These are phyloP conservation scores for Remorina albescens DNA, from an alignment of 2,797 vertebrate genomes.

Conservation along the genomic window DNA sequence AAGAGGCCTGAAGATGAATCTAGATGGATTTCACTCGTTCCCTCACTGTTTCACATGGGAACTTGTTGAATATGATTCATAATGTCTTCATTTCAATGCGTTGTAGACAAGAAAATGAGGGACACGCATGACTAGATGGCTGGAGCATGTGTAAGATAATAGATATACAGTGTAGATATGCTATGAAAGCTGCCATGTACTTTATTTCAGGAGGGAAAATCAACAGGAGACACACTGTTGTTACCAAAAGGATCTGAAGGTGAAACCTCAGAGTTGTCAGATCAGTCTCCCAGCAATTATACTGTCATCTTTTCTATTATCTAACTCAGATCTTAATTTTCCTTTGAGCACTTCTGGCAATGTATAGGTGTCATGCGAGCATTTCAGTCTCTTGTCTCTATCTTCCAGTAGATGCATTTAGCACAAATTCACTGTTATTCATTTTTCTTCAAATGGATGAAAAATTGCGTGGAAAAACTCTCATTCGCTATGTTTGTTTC, in stretches of 20 bases:
- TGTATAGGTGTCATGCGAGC: neutral
- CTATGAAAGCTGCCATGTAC: no score
- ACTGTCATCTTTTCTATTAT: neutral
- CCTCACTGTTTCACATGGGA: conserved; percentile 24
- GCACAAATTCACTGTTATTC: neutral
- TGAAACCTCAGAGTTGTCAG: no score
- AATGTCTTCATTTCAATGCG: neutral
- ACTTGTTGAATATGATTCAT: conserved; percentile 48
- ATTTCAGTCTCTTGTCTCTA: neutral
- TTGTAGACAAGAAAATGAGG: neutral
- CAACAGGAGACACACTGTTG: no score
- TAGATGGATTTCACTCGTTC: conserved; percentile 18
- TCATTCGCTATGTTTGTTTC: neutral
- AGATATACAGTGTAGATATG: neutral
- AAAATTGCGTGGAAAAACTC: neutral
- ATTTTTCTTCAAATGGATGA: neutral
- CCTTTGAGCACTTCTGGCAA: neutral
- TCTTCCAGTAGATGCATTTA: neutral
- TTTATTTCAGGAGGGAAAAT: neutral
- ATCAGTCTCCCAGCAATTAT: no score
- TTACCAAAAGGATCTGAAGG: no score
- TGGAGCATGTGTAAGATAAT: neutral
- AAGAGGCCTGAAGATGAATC: conserved; percentile 39
- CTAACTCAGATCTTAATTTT: neutral
- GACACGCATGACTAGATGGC: neutral